These are phyloP conservation scores for Hylaea fasciaria DNA, from an alignment of 2,888 invertebrate species.

Conservation along the genomic window DNA sequence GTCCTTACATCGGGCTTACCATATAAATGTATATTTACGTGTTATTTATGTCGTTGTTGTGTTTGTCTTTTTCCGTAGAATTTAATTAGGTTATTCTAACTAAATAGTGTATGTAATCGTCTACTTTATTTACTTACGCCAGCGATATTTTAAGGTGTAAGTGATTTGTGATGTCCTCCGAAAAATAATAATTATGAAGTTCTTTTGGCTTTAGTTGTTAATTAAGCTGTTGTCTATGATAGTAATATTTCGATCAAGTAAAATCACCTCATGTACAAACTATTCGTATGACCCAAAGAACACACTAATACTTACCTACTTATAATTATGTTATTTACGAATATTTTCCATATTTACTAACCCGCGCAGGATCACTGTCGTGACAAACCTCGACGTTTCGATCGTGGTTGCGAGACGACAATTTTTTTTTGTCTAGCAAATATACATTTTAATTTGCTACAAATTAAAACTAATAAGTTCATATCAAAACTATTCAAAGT, in stretches of 20 bases:
- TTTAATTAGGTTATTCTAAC: constrained; percentile 22
- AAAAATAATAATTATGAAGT: background rate
- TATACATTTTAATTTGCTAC: no score
- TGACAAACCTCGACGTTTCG: no score
- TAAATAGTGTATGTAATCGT: constrained; percentile 1
- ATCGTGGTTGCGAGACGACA: no score
- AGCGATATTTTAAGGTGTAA: background rate
- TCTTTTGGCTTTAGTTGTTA: background rate
- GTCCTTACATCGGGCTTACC: background rate
- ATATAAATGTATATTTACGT: constrained; percentile 1
- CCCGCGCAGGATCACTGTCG: no score
- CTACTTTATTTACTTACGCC: background rate
- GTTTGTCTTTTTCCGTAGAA: constrained; percentile 25
- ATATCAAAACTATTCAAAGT: no score
- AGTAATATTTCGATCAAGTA: background rate
- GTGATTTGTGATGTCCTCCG: background rate
- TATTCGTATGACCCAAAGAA: constrained; percentile 19
- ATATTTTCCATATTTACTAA: background rate
- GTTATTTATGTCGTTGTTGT: constrained; percentile 25
- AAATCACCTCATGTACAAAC: constrained; percentile 4
- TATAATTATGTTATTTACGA: background rate
- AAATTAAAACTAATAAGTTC: no score
- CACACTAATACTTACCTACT: background rate
- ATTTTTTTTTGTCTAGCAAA: no score
- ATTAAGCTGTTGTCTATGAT: background rate